phyloP scores from a whole-genome alignment of 1,140 invertebrate genomes.

The Apis cerana region DNA sequence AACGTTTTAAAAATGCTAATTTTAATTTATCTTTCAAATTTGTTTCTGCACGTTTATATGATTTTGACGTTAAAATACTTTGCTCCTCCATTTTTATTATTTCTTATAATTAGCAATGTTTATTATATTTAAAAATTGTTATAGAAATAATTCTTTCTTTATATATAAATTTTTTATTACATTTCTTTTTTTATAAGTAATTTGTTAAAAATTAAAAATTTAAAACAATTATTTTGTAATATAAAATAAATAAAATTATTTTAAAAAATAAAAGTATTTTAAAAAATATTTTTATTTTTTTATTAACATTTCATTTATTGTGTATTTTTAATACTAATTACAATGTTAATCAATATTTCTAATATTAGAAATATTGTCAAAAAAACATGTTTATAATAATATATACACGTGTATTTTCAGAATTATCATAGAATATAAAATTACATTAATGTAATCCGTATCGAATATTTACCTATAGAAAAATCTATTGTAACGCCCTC shows the following conservation, averaged over 20 bases:
- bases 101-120: neutral
- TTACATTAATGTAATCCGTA: neutral
- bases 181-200: neutral
- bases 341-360: neutral
- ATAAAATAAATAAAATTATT: neutral
- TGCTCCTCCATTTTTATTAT: conserved; percentile 4
- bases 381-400: neutral
- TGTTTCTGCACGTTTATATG: conserved; percentile 58
- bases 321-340: neutral
- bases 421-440: neutral
- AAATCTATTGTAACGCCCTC: neutral
- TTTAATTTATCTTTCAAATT: conserved; percentile 63
- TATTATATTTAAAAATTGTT: neutral
- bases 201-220: neutral
- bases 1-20: conserved; percentile 45
- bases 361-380: neutral
- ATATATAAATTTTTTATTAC: neutral
- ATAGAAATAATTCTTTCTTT: neutral
- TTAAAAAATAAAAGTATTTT: neutral
- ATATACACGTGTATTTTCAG: neutral
- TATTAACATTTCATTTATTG: neutral
- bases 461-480: neutral
- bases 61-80: conserved; percentile 59
- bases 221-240: neutral
- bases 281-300: neutral